These are phyloP conservation scores for Aspiorhynchus laticeps DNA, from an alignment of 2,113 vertebrate species.

Conservation along the genomic window DNA sequence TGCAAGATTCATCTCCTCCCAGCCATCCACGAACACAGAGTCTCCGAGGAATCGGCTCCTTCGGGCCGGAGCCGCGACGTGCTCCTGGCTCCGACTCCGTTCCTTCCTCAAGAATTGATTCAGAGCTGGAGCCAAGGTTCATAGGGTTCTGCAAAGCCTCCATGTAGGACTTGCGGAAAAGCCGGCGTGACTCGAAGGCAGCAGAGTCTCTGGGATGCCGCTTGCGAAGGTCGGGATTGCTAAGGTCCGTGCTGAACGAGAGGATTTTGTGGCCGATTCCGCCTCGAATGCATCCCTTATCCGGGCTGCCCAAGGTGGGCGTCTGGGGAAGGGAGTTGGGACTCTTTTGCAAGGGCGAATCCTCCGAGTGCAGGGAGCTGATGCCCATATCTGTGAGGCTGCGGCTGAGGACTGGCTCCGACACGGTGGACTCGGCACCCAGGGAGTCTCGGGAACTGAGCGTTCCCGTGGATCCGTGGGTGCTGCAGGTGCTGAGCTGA, in stretches of 20 bases:
- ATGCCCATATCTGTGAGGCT: constrained; percentile 50
- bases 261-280: constrained; percentile 64
- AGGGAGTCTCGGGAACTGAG: constrained; percentile 77
- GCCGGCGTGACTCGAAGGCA: constrained; percentile 74
- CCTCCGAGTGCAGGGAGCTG: constrained; percentile 3
- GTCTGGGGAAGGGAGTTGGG: neutral
- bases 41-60: constrained; percentile 65
- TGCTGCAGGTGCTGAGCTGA: constrained; percentile 69
- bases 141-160: constrained; percentile 85
- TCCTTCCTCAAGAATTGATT: constrained; percentile 77
- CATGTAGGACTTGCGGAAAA: constrained; percentile 86
- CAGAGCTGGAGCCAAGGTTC: constrained; percentile 81
- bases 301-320: constrained; percentile 19
- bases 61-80: constrained; percentile 46
- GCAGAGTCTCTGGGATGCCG: constrained; percentile 72
- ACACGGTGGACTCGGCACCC: constrained; percentile 72
- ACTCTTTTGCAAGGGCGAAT: neutral
- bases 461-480: constrained; percentile 74
- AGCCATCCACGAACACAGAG: constrained; percentile 64
- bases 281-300: constrained; percentile 31
- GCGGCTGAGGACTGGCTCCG: constrained; percentile 64
- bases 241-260: constrained; percentile 74
- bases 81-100: constrained; percentile 55
- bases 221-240: constrained; percentile 68
- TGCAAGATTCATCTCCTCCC: constrained; percentile 62